These are phyloP conservation scores for Autographa pulchrina DNA, from an alignment of 2,888 invertebrate genomes.

Conservation along the genomic window DNA sequence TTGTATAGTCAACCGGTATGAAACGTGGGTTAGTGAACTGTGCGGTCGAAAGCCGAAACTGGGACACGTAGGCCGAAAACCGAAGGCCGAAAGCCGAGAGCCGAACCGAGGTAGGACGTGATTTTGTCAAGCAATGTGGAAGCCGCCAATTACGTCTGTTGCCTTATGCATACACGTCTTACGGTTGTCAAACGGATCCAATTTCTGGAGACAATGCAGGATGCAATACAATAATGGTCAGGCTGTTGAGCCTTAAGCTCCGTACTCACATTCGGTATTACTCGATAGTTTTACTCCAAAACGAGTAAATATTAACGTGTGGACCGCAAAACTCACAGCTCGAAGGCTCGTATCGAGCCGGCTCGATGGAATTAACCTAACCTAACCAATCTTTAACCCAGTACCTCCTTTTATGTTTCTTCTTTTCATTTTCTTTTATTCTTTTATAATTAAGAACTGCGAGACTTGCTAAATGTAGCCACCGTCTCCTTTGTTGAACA, in stretches of 20 bases:
- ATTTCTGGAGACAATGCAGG: slow-evolving; percentile 2
- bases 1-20: slow-evolving; percentile 44
- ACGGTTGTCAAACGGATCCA: neutral
- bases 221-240: slow-evolving; percentile 6
- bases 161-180: neutral
- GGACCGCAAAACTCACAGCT: no score
- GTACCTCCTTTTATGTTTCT: no score
- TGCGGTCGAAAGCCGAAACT: slow-evolving; percentile 21
- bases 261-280: no score
- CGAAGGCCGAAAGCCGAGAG: slow-evolving; percentile 11
- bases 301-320: no score
- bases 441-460: no score
- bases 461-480: no score
- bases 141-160: slow-evolving; percentile 1
- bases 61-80: neutral
- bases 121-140: slow-evolving; percentile 11
- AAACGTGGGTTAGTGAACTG: slow-evolving; percentile 53
- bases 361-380: no score
- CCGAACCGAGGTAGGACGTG: slow-evolving; percentile 10
- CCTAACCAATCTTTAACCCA: no score
- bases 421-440: no score
- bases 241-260: neutral
- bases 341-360: no score
- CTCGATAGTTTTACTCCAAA: no score
- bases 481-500: no score